Conservation (phyloP, 2,888 invertebrate species). For the Hoplodrina ambigua region DNA sequence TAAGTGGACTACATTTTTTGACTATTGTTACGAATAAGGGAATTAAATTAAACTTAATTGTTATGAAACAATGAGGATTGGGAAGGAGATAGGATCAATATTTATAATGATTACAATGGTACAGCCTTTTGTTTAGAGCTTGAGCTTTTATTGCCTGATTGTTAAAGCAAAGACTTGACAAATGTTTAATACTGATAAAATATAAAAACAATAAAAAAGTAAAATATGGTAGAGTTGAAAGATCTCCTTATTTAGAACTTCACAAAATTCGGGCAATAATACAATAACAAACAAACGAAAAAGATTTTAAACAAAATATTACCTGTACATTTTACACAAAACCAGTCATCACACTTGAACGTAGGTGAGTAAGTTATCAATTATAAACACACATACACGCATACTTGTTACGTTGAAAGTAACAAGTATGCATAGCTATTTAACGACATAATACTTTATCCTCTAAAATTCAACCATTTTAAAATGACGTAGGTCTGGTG, state of each 20-base stretch:
- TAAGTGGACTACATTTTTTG: constrained; percentile 49
- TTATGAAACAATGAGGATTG: constrained; percentile 21
- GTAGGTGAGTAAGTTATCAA: too few species aligned
- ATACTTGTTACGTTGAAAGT: too few species aligned
- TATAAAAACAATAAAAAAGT: too few species aligned
- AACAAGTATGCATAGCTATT: too few species aligned
- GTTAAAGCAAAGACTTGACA: constrained; percentile 4
- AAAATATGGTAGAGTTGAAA: neutral
- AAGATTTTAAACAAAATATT: neutral
- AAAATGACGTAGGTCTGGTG: neutral
- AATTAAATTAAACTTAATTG: constrained; percentile 32
- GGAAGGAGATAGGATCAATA: constrained; percentile 29
- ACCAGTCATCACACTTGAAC: too few species aligned
- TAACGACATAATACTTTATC: too few species aligned
- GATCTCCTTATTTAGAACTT: neutral
- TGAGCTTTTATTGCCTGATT: constrained; percentile 6
- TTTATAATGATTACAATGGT: constrained; percentile 23
- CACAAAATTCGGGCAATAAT: neutral
- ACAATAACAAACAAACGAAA: too few species aligned
- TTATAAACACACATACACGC: too few species aligned
- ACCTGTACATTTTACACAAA: too few species aligned
- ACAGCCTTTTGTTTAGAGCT: constrained; percentile 20
- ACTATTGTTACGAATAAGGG: constrained; percentile 48
- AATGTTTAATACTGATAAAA: too few species aligned
- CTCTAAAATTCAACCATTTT: too few species aligned